Evolutionary conservation across 2,113 vertebrate genomes (phyloP).

Genomic region (Pseudonaja textilis): DNA sequence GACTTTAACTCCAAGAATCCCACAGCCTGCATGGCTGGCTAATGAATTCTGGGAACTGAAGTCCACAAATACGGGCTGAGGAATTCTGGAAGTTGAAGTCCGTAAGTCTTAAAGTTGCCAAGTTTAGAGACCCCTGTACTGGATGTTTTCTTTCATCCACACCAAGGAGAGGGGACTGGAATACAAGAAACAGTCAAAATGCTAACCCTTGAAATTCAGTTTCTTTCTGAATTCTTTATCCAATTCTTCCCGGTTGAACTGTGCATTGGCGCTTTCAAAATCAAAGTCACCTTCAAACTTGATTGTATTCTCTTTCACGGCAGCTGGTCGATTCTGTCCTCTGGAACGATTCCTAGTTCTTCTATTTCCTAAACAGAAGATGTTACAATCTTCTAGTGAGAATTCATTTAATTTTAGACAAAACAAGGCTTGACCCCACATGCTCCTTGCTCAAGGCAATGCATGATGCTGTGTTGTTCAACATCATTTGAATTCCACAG

Average conservation of each 20-base stretch:
- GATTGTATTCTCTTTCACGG: slow-evolving; percentile 80
- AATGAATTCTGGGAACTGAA: background rate
- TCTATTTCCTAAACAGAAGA: slow-evolving; percentile 75
- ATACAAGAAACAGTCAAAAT: slow-evolving; percentile 26
- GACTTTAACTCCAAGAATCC: background rate
- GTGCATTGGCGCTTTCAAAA: slow-evolving; percentile 94
- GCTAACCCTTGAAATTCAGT: slow-evolving; percentile 81
- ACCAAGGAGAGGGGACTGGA: background rate
- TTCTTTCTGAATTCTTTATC: slow-evolving; percentile 84
- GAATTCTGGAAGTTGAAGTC: too few species aligned
- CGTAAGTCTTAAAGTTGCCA: background rate
- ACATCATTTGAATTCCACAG: slow-evolving; percentile 33
- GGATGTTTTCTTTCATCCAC: slow-evolving; percentile 30
- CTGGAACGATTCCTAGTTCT: slow-evolving; percentile 83
- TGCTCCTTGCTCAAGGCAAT: slow-evolving; percentile 46
- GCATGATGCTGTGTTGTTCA: slow-evolving; percentile 42
- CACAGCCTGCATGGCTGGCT: background rate
- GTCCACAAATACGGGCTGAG: background rate
- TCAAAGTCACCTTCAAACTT: slow-evolving; percentile 98
- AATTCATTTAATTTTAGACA: slow-evolving; percentile 42
- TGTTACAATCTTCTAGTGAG: slow-evolving; percentile 44
- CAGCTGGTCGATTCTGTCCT: slow-evolving; percentile 81
- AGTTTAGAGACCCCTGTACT: background rate
- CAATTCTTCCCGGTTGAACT: slow-evolving; percentile 91
- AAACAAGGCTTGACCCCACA: slow-evolving; percentile 42